A percentile compares a stretch with the other conserved stretches of the same genome.
phyloP scores from a whole-genome alignment of 1,140 invertebrate genomes.

The Plutomurus gul region DNA sequence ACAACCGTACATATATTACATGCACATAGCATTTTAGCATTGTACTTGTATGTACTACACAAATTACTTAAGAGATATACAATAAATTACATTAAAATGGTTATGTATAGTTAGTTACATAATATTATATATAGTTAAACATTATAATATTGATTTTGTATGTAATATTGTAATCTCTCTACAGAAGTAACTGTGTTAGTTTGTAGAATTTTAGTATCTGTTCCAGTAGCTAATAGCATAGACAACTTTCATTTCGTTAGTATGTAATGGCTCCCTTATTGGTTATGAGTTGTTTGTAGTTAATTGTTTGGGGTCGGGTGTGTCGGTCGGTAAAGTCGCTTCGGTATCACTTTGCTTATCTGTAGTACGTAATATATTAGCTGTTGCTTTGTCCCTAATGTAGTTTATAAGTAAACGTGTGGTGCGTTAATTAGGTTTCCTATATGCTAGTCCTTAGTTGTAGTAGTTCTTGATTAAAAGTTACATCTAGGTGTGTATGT shows the following conservation, averaged over 20 bases:
- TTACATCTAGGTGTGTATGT: background rate
- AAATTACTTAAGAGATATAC: no score
- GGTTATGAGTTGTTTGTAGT: background rate
- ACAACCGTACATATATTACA: no score
- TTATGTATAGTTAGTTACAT: no score
- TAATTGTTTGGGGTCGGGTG: background rate
- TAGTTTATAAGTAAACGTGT: background rate
- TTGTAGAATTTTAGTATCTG: no score
- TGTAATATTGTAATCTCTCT: no score
- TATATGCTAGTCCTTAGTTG: background rate
- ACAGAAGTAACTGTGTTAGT: no score
- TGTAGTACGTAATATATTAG: background rate
- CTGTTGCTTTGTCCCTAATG: background rate
- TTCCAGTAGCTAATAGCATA: no score
- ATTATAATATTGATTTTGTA: no score
- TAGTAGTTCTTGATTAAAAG: conserved; percentile 12
- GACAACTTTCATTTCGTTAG: background rate
- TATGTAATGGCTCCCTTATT: background rate
- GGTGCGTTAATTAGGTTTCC: conserved; percentile 14
- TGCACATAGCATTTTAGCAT: no score
- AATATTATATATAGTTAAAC: no score
- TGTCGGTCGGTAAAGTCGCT: conserved; percentile 17
- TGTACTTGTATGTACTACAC: no score
- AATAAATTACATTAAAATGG: no score
- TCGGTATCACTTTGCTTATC: conserved; percentile 12